Conservation (phyloP, 1,140 invertebrate genomes). For the Pseudomyrmex cubaensis region DNA sequence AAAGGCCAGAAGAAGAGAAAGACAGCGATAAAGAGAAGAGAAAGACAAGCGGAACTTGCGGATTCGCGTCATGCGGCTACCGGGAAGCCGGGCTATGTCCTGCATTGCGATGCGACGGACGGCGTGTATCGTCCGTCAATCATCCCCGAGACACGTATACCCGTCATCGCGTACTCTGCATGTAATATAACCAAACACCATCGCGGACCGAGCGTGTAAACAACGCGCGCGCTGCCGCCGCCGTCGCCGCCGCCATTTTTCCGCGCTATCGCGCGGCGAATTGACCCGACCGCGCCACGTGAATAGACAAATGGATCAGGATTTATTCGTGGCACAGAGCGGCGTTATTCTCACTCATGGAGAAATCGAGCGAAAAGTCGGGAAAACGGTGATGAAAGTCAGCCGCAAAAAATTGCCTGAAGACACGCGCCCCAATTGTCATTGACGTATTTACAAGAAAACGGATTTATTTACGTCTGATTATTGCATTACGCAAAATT, state of each 20-base stretch:
- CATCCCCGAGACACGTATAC: conserved; percentile 78
- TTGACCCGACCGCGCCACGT: conserved; percentile 48
- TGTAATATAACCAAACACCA: conserved; percentile 77
- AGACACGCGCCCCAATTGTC: not conserved
- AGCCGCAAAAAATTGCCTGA: not conserved
- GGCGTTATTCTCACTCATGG: not conserved
- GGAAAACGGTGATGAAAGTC: not conserved
- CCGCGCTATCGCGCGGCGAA: conserved; percentile 49
- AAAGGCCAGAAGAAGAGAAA: not conserved
- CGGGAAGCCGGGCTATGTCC: conserved; percentile 80
- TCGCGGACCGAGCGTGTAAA: conserved; percentile 68
- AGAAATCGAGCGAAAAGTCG: conserved; percentile 10
- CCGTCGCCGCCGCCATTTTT: conserved; percentile 28
- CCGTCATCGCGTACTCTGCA: conserved; percentile 80
- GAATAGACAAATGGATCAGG: conserved; percentile 54
- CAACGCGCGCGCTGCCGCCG: conserved; percentile 61
- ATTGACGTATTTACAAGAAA: not conserved
- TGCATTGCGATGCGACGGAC: conserved; percentile 81
- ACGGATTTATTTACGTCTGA: not conserved
- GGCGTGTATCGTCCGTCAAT: conserved; percentile 79
- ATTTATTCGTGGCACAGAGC: conserved; percentile 40
- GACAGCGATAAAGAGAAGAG: conserved; percentile 11
- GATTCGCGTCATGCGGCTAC: conserved; percentile 83
- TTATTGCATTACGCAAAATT: not conserved
- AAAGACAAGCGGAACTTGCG: conserved; percentile 73